Conservation (phyloP, 1,140 invertebrate species). For the Lamellibrachia luymesi region DNA sequence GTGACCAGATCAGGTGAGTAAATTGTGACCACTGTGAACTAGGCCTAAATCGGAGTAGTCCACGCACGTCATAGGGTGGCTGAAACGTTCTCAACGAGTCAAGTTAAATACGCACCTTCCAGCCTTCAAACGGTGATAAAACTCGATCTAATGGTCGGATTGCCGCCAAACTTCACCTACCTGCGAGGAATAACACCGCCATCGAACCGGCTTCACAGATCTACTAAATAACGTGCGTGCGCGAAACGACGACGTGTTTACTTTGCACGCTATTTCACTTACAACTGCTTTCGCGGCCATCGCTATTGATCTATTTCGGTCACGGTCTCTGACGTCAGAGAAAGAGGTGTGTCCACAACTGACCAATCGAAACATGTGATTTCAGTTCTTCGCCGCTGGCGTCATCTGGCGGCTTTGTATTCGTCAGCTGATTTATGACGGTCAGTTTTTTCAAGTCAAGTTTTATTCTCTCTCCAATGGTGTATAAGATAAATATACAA, state of each 20-base stretch:
- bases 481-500: no score
- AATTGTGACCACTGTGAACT: neutral
- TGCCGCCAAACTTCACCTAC: neutral
- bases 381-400: neutral
- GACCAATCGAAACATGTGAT: neutral
- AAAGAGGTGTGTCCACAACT: neutral
- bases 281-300: neutral
- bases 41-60: neutral
- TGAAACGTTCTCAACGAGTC: neutral
- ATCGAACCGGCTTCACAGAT: neutral
- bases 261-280: neutral
- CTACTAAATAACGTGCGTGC: neutral
- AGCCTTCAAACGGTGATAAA: neutral
- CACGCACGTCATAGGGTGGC: neutral
- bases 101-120: neutral
- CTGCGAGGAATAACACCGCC: neutral
- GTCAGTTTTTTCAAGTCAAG: neutral
- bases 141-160: neutral
- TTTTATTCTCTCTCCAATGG: no score
- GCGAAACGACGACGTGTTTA: neutral
- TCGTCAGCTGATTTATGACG: neutral
- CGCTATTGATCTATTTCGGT: neutral
- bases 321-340: neutral
- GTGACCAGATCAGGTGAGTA: neutral
- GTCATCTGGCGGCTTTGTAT: neutral